Conservation (phyloP, 2,113 vertebrate species). For the Plecturocebus donacophilus region DNA sequence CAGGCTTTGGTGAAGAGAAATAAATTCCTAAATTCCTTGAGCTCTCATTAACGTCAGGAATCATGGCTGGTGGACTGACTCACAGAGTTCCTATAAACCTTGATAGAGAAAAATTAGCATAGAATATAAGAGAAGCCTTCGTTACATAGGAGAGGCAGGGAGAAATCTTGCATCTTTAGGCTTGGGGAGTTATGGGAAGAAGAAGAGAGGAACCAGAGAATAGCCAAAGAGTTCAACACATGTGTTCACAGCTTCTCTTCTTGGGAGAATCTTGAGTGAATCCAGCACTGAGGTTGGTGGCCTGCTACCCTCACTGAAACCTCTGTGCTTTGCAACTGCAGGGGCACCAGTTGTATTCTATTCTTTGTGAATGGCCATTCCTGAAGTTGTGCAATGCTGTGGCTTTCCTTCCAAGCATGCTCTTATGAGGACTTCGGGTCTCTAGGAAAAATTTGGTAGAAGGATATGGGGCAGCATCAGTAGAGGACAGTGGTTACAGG, state of each 20-base stretch:
- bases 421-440: not conserved
- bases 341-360: not conserved
- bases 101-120: not conserved
- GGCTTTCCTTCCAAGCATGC: not conserved
- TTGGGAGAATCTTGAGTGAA: not conserved
- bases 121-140: not conserved
- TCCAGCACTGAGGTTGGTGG: not conserved
- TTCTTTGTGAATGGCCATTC: not conserved
- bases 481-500: not conserved
- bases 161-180: not conserved
- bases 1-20: not conserved
- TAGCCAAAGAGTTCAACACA: not conserved
- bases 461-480: not conserved
- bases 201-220: not conserved
- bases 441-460: not conserved
- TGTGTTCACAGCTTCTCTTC: not conserved
- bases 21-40: conserved; percentile 12
- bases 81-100: not conserved
- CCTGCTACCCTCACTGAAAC: not conserved
- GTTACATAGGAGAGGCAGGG: not conserved
- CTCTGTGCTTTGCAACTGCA: not conserved
- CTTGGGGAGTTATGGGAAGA: not conserved
- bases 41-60: not conserved
- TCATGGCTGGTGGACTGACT: not conserved
- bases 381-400: not conserved